Evolutionary conservation across 2,113 vertebrate genomes (phyloP), one percentile per base, ranked within the genome.

Genomic region (Tupaia chinensis): DNA sequence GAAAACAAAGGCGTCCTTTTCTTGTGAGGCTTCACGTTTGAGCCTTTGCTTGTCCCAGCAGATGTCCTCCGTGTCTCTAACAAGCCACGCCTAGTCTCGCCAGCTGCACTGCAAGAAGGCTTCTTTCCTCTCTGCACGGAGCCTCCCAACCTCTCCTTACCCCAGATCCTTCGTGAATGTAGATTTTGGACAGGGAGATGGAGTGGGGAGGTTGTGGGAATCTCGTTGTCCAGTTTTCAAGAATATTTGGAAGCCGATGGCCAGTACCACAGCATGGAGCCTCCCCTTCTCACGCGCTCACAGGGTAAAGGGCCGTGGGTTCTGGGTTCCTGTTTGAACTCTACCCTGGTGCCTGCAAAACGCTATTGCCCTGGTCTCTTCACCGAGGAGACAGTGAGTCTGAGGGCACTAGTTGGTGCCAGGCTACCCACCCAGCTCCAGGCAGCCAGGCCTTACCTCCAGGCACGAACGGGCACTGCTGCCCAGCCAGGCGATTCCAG

Each of bases 1-100:
- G 25, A 19, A 60, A n/a, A 92, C 78, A 60, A 66, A 93, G 87
- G 13, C 89, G 69, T 68, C 74, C 17, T 77, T 77, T 53, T 58
- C 9, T 63, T 12, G 0, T 7, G 87, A 32, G 53, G 60, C 73
- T 73, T 44, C 4, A 0, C 25, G 44, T 6, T 44, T 9, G 73
- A 22, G 58, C 73, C 0, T 0, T 9, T 34, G 19, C 58, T 70
- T 58, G 15, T 58, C 66, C 29, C 53, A 20, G n/a, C 69, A 34
- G 32, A 19, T 11, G 29, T 29, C n/a, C 54, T 54, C 87, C 53
- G 60, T 29, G 86, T 70, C 72, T 60, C 80, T 89, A 23, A 70
- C 70, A 78, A 29, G 53, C 77, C 14, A 70, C 63, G 23, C 12
- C 29, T 2, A 15, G 78, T 32, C 69, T 81, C 65, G 25, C 32